These are phyloP conservation scores for Dicyrtomina minuta DNA, from an alignment of 2,888 invertebrate genomes.

Conservation along the genomic window DNA sequence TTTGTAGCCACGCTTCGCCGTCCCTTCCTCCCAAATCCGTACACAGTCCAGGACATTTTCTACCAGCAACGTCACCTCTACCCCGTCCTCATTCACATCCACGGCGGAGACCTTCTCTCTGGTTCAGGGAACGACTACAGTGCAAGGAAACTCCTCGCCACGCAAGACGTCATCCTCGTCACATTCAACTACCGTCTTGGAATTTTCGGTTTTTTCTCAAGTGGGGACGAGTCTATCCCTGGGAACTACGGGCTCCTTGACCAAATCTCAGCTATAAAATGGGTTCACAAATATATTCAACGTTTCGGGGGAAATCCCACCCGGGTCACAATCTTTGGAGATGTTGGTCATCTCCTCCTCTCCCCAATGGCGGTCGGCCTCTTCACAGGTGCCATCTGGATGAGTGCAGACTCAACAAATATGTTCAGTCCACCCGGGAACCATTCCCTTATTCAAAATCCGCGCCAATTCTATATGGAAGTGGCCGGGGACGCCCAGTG, in stretches of 20 bases:
- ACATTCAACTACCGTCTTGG: conserved; percentile 50
- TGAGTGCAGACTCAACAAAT: conserved; percentile 21
- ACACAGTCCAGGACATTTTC: conserved; percentile 31
- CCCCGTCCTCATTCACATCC: conserved; percentile 45
- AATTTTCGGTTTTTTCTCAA: conserved; percentile 43
- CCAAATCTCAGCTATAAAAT: conserved; percentile 47
- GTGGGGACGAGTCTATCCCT: conserved; percentile 32
- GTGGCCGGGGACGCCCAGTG: conserved; percentile 30
- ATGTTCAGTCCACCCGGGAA: conserved; percentile 22
- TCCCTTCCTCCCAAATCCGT: conserved; percentile 25
- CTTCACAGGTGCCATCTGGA: conserved; percentile 44
- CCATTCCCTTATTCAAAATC: conserved; percentile 21
- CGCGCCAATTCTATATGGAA: conserved; percentile 20
- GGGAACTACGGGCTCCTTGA: conserved; percentile 50
- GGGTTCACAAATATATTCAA: conserved; percentile 49
- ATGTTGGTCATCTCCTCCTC: conserved; percentile 45
- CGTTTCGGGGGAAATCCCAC: conserved; percentile 50
- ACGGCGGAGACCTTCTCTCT: conserved; percentile 46
- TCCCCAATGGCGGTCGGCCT: conserved; percentile 37
- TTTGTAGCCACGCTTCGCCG: conserved; percentile 19
- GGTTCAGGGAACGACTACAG: conserved; percentile 41
- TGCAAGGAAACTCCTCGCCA: conserved; percentile 39
- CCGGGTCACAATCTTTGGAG: conserved; percentile 47
- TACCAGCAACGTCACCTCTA: conserved; percentile 30
- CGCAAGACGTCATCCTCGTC: conserved; percentile 45